Evolutionary conservation across 2,113 vertebrate species (phyloP), one percentile per base, ranked within the genome.

Genomic region (Formicarius rufipectus): DNA sequence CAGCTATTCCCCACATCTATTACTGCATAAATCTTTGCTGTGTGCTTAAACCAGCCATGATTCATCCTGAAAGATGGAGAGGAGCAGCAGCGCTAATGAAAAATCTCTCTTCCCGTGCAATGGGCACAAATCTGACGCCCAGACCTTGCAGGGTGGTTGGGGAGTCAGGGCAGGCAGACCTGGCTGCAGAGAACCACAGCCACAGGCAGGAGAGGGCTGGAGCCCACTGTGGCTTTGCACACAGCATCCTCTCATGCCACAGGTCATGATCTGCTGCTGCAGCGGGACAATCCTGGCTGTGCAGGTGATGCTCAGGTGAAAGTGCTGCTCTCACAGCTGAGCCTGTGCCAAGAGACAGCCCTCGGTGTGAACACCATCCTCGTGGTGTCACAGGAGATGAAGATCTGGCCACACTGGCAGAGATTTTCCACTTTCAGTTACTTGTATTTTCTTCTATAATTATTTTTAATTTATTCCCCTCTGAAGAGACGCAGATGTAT

Each of bases 1-100:
- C 95, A 58, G 93, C 40, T 91, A 91, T 73, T 93, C 93, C 96
- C 94, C 72, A 90, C 90, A 91, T 90, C 49, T 68, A 93, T 87
- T 84, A 95, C 42, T n/a, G 76, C 93, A 90, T 95, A 96, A 96
- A 97, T 96, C 97, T 95, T 93, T 37, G 67, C 88, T 84, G 89
- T 84, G 49, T 82, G 93, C 95, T 96, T 90, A 67, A 90, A 95
- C 56, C 63, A 76, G 84, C 83, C 63, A 85, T 93, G 95, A 97
- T 87, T 95, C 95, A 86, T 79, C 83, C 78, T 87, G 83, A 78
- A 95, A 63, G 83, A 95, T 3, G 23, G 78, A 64, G 59, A 72
- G 63, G 63, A 91, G 12, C 53, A 44, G 56, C 92, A 91, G 39
- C 0, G 1, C 24, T n/a, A 24, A 83, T 84, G 87, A 59, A 87